These are phyloP conservation scores for Coelopa pilipes DNA, from an alignment of 2,888 invertebrate genomes.

Conservation along the genomic window DNA sequence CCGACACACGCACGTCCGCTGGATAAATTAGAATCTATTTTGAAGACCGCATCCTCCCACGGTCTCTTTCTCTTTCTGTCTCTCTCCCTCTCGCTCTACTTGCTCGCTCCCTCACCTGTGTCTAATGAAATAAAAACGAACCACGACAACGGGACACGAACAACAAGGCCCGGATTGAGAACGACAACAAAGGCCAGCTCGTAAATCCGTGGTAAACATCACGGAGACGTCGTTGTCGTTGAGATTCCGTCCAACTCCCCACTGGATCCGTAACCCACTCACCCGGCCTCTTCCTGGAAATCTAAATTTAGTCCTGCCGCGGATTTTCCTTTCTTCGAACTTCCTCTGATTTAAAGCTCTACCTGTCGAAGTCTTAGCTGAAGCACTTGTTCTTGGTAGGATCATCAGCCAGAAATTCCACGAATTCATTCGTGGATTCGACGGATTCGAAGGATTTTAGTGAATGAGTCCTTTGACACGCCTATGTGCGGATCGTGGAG, in stretches of 20 bases:
- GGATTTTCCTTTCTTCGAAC: background rate
- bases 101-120: background rate
- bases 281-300: background rate
- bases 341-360: too few relatives aligned
- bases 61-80: background rate
- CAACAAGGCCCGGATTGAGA: background rate
- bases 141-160: background rate
- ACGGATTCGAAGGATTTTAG: background rate
- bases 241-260: conserved; percentile 4
- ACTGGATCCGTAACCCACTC: background rate
- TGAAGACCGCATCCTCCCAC: background rate
- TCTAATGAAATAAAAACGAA: conserved; percentile 14
- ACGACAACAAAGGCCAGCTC: too few relatives aligned
- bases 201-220: conserved; percentile 16
- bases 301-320: background rate
- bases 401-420: too few relatives aligned
- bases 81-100: background rate
- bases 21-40: conserved; percentile 19
- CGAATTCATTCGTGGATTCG: background rate
- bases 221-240: background rate
- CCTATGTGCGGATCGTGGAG: background rate
- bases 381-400: too few relatives aligned
- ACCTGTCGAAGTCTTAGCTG: too few relatives aligned
- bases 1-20: background rate
- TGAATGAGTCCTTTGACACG: background rate